Conservation (phyloP, 37 sponge, comb jelly and placozoan species). For the Geodia barretti region DNA sequence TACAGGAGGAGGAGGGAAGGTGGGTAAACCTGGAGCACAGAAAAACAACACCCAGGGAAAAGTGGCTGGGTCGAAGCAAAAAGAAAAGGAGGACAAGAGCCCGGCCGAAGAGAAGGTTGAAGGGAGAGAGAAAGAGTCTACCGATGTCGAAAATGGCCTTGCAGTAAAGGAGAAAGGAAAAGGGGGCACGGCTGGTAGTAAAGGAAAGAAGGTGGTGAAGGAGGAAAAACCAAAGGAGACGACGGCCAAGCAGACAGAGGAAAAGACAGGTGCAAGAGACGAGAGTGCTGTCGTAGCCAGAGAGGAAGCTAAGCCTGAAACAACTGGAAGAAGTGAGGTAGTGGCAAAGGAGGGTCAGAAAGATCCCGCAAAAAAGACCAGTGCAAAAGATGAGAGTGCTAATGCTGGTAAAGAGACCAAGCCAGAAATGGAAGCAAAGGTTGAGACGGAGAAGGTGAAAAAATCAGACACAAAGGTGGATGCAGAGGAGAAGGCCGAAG, state of each 20-base stretch:
- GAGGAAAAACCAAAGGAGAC: neutral
- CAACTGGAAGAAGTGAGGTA: neutral
- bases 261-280: neutral
- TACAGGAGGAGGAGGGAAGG: neutral
- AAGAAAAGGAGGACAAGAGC: slow-evolving; percentile 9
- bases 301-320: neutral
- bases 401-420: neutral
- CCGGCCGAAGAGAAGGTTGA: slow-evolving; percentile 8
- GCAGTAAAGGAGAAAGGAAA: slow-evolving; percentile 9
- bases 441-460: neutral
- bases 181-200: neutral
- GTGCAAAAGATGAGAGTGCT: neutral
- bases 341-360: neutral
- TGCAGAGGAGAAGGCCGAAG: neutral
- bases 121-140: neutral
- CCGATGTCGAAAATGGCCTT: neutral
- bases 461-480: neutral
- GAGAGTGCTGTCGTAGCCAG: neutral
- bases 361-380: neutral
- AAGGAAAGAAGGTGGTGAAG: neutral
- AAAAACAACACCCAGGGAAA: neutral
- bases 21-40: neutral
- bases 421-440: neutral
- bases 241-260: neutral
- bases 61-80: neutral